These are phyloP conservation scores for Phlogophora meticulosa DNA, from an alignment of 2,888 invertebrate genomes.

Conservation along the genomic window DNA sequence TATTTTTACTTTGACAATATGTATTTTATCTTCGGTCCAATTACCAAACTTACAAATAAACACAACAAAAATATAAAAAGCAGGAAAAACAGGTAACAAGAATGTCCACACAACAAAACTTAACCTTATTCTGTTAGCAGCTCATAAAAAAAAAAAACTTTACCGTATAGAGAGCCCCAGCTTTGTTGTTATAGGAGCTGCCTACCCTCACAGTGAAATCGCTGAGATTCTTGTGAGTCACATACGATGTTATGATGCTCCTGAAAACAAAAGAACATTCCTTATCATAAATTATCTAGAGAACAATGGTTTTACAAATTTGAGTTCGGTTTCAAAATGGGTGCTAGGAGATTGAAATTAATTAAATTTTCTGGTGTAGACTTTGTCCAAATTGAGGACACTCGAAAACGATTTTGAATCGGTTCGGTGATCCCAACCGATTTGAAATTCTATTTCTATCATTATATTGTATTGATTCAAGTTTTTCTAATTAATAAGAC, in stretches of 20 bases:
- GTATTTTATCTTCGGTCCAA: neutral
- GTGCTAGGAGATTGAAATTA: neutral
- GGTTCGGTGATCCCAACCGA: no score
- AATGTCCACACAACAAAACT: neutral
- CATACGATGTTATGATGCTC: conserved; percentile 79
- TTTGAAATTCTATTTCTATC: no score
- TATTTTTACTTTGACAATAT: neutral
- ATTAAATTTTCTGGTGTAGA: neutral
- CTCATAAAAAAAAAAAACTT: conserved; percentile 35
- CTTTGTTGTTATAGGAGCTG: conserved; percentile 85
- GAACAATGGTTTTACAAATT: conserved; percentile 14
- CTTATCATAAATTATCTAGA: conserved; percentile 24
- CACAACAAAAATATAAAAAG: neutral
- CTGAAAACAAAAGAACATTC: conserved; percentile 72
- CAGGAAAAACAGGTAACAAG: neutral
- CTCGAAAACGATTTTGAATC: no score
- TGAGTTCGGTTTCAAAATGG: conserved; percentile 1
- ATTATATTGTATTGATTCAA: no score
- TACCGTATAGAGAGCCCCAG: conserved; percentile 81
- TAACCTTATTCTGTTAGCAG: conserved; percentile 1
- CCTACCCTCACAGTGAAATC: conserved; percentile 81
- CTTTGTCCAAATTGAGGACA: neutral
- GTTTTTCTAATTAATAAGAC: no score
- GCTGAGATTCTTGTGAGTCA: conserved; percentile 79
- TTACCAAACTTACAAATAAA: conserved; percentile 2